Base-by-base conservation (phyloP, 2,888 invertebrate species). In the Melipona beecheii region DNA sequence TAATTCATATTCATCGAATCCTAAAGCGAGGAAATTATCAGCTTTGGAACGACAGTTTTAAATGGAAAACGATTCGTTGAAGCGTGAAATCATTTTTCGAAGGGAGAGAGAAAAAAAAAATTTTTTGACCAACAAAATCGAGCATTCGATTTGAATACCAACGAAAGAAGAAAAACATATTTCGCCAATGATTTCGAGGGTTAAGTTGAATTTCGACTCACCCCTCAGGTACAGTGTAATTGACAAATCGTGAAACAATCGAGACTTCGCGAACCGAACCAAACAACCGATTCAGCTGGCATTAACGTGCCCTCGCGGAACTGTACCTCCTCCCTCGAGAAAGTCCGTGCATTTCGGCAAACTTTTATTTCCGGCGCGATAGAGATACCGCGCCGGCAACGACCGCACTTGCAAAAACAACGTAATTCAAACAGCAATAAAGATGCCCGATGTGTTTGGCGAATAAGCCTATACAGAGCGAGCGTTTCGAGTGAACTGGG, bases 401-500 rank as follows among this genome's bases (percentile, higher is more conserved):
- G 31, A 27, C 58, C 56, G 17, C 68, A 36, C 27, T 75, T 21
- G 60, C 72, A 52, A 75, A 79, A 79, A 75, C 54, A 75, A 62
- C 66, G 52, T 56, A 70, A 79, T 64, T 64, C 64, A 62, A 64
- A 24, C 69, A 36, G 75, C 56, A 49, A 79, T 79, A 75, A 70
- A 79, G 62, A 76, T 80, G 36, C 50, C 31, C 56, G 50, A 21
- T 52, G 36, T 56, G 31, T 36, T 65, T 70, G 50, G 24, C 2
- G 64, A 70, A 27, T 43, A 43, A 64, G 62, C n/a, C 36, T 65
- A 17, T 64, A 31, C 31, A 13, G 2, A 5, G 31, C 31, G 19
- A 5, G 9, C 27, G 9, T 21, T 2, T 9, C 17, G 6, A 19
- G 17, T 2, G 9, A 31, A 4, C 27, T 60, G 1, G 27, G 19